These are phyloP conservation scores for Wasmannia auropunctata DNA, from an alignment of 1,140 invertebrate species.

Conservation along the genomic window DNA sequence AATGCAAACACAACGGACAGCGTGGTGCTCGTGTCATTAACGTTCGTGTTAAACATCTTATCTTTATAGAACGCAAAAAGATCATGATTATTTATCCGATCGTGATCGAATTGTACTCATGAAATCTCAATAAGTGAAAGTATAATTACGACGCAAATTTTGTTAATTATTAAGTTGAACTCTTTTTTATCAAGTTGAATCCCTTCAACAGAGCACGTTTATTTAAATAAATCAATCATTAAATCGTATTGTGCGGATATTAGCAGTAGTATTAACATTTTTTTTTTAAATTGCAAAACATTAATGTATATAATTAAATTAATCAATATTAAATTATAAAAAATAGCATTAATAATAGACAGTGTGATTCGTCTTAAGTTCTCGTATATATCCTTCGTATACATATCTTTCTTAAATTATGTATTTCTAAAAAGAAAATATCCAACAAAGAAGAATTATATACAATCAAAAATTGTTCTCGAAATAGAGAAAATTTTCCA, in stretches of 20 bases:
- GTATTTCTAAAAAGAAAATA: no score
- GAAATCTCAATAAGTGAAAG: neutral
- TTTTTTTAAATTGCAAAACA: neutral
- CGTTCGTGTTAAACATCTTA: slow-evolving; percentile 5
- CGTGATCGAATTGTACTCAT: neutral
- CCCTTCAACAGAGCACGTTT: neutral
- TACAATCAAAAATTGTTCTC: no score
- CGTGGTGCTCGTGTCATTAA: neutral
- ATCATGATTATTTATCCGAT: slow-evolving; percentile 17
- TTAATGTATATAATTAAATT: neutral
- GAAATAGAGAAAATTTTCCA: no score
- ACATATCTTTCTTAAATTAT: no score
- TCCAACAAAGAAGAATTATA: no score
- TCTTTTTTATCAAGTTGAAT: neutral
- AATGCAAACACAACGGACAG: neutral
- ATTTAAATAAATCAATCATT: neutral
- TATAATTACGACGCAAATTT: neutral
- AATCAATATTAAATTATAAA: neutral
- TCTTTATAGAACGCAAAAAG: slow-evolving; percentile 30
- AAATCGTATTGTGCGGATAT: neutral
- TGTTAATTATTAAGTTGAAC: neutral
- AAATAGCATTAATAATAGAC: neutral
- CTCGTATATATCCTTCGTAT: no score
- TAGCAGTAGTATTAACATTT: neutral
- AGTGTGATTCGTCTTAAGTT: no score